These are phyloP conservation scores for Flexamia atlantica DNA, from an alignment of 2,888 invertebrate species.

Conservation along the genomic window DNA sequence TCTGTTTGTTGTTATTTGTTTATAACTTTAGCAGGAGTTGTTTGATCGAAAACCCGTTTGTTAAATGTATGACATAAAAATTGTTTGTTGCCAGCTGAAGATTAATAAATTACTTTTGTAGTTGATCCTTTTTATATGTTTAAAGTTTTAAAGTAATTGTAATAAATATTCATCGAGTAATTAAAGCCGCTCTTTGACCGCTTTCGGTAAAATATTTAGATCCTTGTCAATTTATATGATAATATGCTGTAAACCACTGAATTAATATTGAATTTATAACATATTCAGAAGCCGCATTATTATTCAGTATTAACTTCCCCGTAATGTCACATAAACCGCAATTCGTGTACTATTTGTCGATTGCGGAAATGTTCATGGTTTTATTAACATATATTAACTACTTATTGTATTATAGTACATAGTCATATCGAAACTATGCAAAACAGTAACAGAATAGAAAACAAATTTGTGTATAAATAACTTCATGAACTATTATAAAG, in stretches of 20 bases:
- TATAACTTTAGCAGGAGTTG: too few species aligned
- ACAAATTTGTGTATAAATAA: too few species aligned
- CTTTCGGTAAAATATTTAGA: constrained; percentile 18
- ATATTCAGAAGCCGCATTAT: constrained; percentile 39
- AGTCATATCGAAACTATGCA: too few species aligned
- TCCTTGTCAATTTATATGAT: constrained; percentile 38
- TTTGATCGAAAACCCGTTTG: too few species aligned
- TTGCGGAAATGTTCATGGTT: background rate
- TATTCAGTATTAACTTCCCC: constrained; percentile 11
- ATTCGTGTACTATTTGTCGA: background rate
- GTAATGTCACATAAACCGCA: background rate
- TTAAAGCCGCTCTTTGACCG: constrained; percentile 5
- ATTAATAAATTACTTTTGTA: too few species aligned
- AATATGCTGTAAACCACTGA: constrained; percentile 19
- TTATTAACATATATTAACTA: constrained; percentile 6
- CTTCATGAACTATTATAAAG: too few species aligned
- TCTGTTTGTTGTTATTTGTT: too few species aligned
- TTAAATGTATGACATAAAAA: too few species aligned
- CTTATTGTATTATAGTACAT: background rate
- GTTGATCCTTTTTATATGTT: too few species aligned
- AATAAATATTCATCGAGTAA: background rate
- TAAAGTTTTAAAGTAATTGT: too few species aligned
- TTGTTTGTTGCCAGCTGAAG: too few species aligned
- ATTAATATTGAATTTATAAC: constrained; percentile 39
- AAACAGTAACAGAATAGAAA: too few species aligned